Conservation (phyloP, 2,888 invertebrate genomes). For the Mayetiola destructor region DNA sequence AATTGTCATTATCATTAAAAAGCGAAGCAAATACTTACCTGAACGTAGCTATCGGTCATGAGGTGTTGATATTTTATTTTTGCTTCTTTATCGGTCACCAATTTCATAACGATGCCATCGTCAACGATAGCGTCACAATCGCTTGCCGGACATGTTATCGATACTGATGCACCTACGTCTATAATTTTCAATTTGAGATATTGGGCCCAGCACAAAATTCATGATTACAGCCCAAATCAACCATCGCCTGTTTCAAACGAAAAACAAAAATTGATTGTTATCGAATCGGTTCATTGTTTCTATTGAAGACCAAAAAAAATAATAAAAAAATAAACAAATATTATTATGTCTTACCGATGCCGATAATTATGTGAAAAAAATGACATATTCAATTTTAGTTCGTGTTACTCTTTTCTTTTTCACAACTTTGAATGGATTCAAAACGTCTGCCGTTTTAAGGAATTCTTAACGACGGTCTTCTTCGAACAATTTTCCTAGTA, state of each 20-base stretch:
- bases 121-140: neutral
- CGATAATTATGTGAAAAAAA: neutral
- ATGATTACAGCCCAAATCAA: neutral
- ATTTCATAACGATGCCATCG: neutral
- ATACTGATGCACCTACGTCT: neutral
- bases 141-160: neutral
- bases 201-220: neutral
- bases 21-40: neutral
- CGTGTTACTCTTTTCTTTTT: neutral
- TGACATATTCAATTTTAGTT: neutral
- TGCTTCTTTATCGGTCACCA: neutral
- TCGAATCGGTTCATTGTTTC: slow-evolving; percentile 17
- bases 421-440: neutral
- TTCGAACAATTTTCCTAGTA: neutral
- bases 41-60: neutral
- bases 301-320: slow-evolving; percentile 15
- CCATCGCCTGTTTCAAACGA: slow-evolving; percentile 19
- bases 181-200: neutral
- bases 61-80: neutral
- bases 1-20: neutral
- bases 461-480: neutral
- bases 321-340: slow-evolving; percentile 14
- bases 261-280: neutral
- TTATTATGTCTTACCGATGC: neutral
- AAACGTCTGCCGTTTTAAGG: neutral